A percentile compares a stretch with the other conserved stretches of the same genome.
phyloP scores from a whole-genome alignment of 2,797 vertebrate species.

The Sebastes iracundus region DNA sequence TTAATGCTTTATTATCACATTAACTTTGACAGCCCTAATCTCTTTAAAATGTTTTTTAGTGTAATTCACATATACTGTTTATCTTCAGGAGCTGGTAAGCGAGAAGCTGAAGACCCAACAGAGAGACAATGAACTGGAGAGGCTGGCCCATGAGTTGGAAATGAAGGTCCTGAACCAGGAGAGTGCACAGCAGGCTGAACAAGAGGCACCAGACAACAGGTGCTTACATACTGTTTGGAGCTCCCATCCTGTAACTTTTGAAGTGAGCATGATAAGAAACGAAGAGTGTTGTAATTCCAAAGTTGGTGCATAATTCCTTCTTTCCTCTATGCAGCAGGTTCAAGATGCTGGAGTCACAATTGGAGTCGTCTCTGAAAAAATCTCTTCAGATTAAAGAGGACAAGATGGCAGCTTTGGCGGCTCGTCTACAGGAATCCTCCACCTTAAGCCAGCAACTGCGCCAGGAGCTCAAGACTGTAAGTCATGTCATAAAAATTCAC shows the following conservation, averaged over 20 bases:
- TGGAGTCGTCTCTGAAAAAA: slow-evolving; percentile 89
- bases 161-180: slow-evolving; percentile 90
- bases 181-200: slow-evolving; percentile 81
- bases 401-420: slow-evolving; percentile 91
- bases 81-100: slow-evolving; percentile 89
- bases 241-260: background rate
- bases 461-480: slow-evolving; percentile 86
- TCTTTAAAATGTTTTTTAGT: background rate
- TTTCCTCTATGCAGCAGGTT: slow-evolving; percentile 79
- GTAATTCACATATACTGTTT: background rate
- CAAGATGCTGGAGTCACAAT: slow-evolving; percentile 91
- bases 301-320: background rate
- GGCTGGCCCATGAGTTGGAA: slow-evolving; percentile 89
- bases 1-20: no score
- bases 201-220: slow-evolving; percentile 87
- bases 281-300: background rate
- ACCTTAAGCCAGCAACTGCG: slow-evolving; percentile 90
- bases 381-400: slow-evolving; percentile 94
- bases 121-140: slow-evolving; percentile 91
- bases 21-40: no score
- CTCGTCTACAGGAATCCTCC: slow-evolving; percentile 90
- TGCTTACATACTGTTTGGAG: slow-evolving; percentile 43
- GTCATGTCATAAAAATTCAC: background rate
- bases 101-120: slow-evolving; percentile 93
- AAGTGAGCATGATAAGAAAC: background rate